Evolutionary conservation across 2,888 invertebrate species (phyloP), one percentile per base, ranked within the genome.

Genomic region (Caradrina kadenii): DNA sequence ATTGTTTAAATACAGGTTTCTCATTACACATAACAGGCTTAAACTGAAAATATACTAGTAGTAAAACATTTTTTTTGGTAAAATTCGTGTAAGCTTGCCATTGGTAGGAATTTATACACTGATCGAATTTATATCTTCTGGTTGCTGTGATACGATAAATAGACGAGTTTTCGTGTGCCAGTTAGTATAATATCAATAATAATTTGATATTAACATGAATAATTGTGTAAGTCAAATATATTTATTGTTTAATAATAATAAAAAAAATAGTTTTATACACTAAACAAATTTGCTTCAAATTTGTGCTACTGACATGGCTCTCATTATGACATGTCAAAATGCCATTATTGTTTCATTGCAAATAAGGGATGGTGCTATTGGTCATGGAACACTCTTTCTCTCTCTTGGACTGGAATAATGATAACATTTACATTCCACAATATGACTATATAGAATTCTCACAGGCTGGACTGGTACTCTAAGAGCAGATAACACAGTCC

Each of bases 111-210:
- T 49, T 5, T 54, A 5, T 49, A 15, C 17, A 48, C 13, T 52
- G 31, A 72, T 62, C 52, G 78, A 58, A 60, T 72, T 56, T 62
- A 48, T 52, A 71, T 50, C 62, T 61, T 50, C 39, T 77, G 56
- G 73, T 73, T 77, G 78, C 73, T 56, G 73, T 73, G 73, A 77
- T 73, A 73, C 73, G 45, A 4, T 31, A 39, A 7, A 56, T 15
- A 58, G 5, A 45, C 17, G 17, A 19, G 49, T 42, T 42, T 3
- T 2, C 13, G 19, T 21, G 42, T 17, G 54, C 13, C 0, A 59
- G 11, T 11, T 69, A 39, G 17, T 19, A 11, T 49, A 55, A 13
- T 49, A 55, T 26, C 7, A 5, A 6, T 6, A 49, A 22, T 8
- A 56, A 10, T 68, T 35, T 19, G 6, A 6, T 22, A 42, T 8